phyloP scores from a whole-genome alignment of 2,797 vertebrate genomes.

The Rhinella marina region DNA sequence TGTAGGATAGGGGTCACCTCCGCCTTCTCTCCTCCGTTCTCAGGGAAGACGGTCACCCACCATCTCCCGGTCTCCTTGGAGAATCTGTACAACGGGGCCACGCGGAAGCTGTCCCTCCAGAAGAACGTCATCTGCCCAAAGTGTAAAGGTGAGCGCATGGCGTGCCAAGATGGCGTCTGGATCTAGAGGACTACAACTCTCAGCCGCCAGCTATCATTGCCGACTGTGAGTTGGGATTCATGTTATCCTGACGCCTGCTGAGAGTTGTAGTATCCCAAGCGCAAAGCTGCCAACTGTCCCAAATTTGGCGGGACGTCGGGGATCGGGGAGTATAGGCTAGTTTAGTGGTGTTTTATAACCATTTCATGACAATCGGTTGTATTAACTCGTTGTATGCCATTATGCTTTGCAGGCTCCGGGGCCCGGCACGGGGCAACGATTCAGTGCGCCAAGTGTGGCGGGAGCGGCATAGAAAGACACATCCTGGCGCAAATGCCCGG shows the following conservation, averaged over 20 bases:
- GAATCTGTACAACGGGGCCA: conserved; percentile 70
- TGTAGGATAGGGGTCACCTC: neutral
- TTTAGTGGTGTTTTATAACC: too few relatives aligned
- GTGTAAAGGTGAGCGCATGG: conserved; percentile 62
- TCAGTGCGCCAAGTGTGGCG: conserved; percentile 70
- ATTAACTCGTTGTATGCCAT: neutral
- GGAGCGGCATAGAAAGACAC: conserved; percentile 68
- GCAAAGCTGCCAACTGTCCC: too few relatives aligned
- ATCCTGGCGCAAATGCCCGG: conserved; percentile 68
- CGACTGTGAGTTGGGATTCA: too few relatives aligned
- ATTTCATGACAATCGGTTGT: neutral
- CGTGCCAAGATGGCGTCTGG: neutral
- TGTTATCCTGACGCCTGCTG: too few relatives aligned
- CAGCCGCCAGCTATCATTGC: neutral
- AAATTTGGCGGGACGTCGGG: too few relatives aligned
- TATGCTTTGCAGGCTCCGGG: conserved; percentile 63
- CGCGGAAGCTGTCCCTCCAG: conserved; percentile 69
- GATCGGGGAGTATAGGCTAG: too few relatives aligned
- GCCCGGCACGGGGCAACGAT: conserved; percentile 65
- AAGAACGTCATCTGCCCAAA: conserved; percentile 71
- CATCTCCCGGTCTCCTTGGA: conserved; percentile 66
- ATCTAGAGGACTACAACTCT: neutral
- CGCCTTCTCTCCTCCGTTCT: rapidly evolving
- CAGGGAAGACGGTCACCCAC: conserved; percentile 69
- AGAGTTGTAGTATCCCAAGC: too few relatives aligned